Evolutionary conservation across 2,888 invertebrate species (phyloP).

Genomic region (Dermolepida albohirtum): DNA sequence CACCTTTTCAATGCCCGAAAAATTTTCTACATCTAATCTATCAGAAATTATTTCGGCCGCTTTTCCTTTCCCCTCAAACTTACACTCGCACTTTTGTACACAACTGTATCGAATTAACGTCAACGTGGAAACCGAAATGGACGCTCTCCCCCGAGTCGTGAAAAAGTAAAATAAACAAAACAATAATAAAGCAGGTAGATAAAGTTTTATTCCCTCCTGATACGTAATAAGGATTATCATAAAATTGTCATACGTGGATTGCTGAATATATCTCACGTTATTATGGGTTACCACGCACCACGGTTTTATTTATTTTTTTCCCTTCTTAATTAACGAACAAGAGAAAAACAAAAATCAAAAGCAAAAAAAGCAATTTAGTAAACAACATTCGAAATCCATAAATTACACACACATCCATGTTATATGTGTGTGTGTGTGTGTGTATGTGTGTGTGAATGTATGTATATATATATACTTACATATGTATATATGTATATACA

Average conservation of each 20-base stretch:
- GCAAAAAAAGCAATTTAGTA: not conserved
- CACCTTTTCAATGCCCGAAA: too few species aligned
- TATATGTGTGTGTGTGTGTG: too few species aligned
- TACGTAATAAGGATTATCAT: too few species aligned
- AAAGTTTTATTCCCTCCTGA: not conserved
- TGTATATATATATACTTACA: not conserved
- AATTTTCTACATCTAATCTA: too few species aligned
- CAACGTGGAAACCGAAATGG: not conserved
- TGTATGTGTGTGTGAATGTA: too few species aligned
- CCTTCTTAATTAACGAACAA: constrained; percentile 9
- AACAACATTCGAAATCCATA: not conserved
- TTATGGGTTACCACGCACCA: too few species aligned
- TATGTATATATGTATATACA: not conserved
- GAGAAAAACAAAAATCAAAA: not conserved
- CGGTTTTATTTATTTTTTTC: not conserved
- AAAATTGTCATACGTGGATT: too few species aligned
- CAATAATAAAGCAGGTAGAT: not conserved
- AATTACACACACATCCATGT: too few species aligned
- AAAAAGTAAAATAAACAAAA: too few species aligned
- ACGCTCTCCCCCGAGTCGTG: too few species aligned
- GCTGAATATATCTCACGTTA: too few species aligned
- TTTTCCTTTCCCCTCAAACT: not conserved
- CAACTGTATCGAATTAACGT: not conserved
- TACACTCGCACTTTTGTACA: not conserved
- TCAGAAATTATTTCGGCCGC: not conserved